Conservation (phyloP, 2,888 invertebrate genomes). For the Amiota minor region DNA sequence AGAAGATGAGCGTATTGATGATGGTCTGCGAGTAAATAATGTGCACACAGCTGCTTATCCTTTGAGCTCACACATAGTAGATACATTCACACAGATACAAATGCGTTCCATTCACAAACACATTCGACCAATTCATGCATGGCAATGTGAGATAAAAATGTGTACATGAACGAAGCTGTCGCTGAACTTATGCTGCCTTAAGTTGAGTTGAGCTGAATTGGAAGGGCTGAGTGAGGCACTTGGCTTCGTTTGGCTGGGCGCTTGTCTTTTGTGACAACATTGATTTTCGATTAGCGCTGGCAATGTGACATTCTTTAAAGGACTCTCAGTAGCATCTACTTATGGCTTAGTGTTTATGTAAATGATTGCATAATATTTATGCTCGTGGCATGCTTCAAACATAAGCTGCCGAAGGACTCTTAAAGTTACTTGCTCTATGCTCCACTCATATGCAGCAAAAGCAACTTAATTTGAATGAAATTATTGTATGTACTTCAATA, state of each 20-base stretch:
- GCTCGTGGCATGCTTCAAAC: constrained; percentile 24
- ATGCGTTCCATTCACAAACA: neutral
- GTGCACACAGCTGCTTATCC: constrained; percentile 55
- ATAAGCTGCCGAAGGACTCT: neutral
- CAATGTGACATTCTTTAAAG: constrained; percentile 41
- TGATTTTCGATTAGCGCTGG: constrained; percentile 61
- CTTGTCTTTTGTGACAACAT: constrained; percentile 48
- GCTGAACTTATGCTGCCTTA: constrained; percentile 8
- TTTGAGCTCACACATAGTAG: neutral
- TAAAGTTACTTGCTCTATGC: neutral
- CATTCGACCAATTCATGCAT: constrained; percentile 21
- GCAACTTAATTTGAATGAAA: neutral
- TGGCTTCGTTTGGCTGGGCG: constrained; percentile 7
- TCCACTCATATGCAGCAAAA: neutral
- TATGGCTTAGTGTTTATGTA: constrained; percentile 20
- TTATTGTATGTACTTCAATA: too few relatives aligned
- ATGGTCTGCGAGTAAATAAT: constrained; percentile 52
- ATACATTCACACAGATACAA: neutral
- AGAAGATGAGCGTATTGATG: constrained; percentile 48
- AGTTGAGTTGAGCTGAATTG: neutral
- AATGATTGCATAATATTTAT: constrained; percentile 29
- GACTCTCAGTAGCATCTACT: neutral
- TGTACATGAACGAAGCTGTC: constrained; percentile 15
- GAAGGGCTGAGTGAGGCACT: neutral
- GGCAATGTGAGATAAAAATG: constrained; percentile 25